Conservation (phyloP, 2,797 vertebrate species). For the Sitta carolinensis region DNA sequence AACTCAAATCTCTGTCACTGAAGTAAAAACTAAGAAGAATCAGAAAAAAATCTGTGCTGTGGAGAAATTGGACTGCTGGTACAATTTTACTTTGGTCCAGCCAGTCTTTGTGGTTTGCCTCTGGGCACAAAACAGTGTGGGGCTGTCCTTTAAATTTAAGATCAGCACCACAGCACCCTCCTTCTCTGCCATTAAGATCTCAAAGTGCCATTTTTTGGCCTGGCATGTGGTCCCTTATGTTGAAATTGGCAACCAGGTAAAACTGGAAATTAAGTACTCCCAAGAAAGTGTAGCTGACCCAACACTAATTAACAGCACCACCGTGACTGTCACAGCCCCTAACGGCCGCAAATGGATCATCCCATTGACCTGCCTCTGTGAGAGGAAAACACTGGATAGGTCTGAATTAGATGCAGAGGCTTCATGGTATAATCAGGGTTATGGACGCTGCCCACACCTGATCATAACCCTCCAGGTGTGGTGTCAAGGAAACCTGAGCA, state of each 20-base stretch:
- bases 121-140: not conserved
- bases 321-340: not conserved
- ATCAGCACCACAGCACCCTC: not conserved
- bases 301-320: not conserved
- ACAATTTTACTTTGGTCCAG: conserved; percentile 57
- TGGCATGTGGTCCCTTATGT: not conserved
- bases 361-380: not conserved
- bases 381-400: not conserved
- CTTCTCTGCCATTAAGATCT: conserved; percentile 21
- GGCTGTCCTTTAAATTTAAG: conserved; percentile 60
- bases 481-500: not conserved
- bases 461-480: conserved; percentile 46
- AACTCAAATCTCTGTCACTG: conserved; percentile 42
- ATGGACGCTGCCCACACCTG: conserved; percentile 1
- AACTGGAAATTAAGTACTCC: conserved; percentile 42
- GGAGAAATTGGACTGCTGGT: conserved; percentile 54
- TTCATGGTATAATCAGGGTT: conserved; percentile 37
- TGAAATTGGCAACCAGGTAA: conserved; percentile 40
- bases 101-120: conserved; percentile 63
- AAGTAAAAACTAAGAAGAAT: conserved; percentile 6
- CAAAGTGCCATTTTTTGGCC: conserved; percentile 55
- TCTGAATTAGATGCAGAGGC: not conserved
- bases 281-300: conserved; percentile 25
- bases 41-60: conserved; percentile 36
- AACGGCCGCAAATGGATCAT: not conserved